Evolutionary conservation across 2,888 invertebrate species (phyloP).

Genomic region (Willowsia nigromaculata): DNA sequence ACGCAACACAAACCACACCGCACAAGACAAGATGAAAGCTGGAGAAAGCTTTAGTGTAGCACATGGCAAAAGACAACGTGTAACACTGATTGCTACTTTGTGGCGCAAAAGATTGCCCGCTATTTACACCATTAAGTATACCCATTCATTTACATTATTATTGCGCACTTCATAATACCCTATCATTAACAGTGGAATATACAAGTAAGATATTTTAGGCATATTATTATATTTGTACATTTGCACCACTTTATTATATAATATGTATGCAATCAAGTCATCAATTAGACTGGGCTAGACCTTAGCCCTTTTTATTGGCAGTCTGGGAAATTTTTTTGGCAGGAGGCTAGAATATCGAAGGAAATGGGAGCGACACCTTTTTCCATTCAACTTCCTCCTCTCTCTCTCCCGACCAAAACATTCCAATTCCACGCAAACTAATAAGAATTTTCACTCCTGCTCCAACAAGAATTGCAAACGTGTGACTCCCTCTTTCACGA

Average conservation of each 20-base stretch:
- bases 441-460: neutral
- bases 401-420: neutral
- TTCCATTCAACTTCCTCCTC: neutral
- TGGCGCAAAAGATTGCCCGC: neutral
- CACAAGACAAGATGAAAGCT: neutral
- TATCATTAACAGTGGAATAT: neutral
- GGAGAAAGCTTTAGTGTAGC: neutral
- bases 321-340: slow-evolving; percentile 2
- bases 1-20: neutral
- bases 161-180: neutral
- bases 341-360: neutral
- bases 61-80: neutral
- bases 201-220: no score
- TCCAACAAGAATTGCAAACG: neutral
- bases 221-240: no score
- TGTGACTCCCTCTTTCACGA: neutral
- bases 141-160: neutral
- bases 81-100: neutral
- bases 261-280: slow-evolving; percentile 26
- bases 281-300: slow-evolving; percentile 6
- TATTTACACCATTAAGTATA: neutral
- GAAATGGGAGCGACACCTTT: neutral
- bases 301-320: neutral
- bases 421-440: neutral
- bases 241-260: neutral